Conservation (phyloP, 2,888 invertebrate genomes). For the Rhagophthalmus giganteus region DNA sequence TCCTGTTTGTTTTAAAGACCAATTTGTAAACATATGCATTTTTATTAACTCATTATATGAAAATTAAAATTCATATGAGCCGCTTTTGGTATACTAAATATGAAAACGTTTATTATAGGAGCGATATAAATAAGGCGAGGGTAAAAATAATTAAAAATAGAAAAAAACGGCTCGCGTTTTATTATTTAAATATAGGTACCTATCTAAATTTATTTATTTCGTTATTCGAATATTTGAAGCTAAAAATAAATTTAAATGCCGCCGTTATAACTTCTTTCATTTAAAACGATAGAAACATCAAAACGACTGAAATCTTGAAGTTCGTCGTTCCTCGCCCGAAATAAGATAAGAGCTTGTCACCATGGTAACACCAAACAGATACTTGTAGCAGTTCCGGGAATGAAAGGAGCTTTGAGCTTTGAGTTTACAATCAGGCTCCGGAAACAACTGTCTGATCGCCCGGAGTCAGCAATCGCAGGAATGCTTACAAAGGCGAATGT, state of each 20-base stretch:
- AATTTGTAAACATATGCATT: conserved; percentile 45
- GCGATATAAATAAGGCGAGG: conserved; percentile 18
- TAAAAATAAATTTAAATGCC: neutral
- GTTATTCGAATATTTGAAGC: neutral
- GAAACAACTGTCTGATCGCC: conserved; percentile 49
- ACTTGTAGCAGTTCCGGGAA: conserved; percentile 40
- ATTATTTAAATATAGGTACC: neutral
- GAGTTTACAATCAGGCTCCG: conserved; percentile 51
- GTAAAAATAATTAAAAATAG: conserved; percentile 17
- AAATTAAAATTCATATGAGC: conserved; percentile 24
- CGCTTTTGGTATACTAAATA: conserved; percentile 8
- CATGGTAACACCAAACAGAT: conserved; percentile 43
- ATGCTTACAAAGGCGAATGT: conserved; percentile 41
- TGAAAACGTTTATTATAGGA: conserved; percentile 14
- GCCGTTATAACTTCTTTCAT: too few relatives aligned
- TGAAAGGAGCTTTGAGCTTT: conserved; percentile 34
- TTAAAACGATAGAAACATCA: conserved; percentile 7
- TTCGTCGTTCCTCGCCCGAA: conserved; percentile 11
- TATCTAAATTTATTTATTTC: neutral
- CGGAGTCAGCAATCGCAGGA: conserved; percentile 49
- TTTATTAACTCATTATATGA: conserved; percentile 47
- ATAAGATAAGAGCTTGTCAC: conserved; percentile 29
- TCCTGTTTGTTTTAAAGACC: conserved; percentile 45
- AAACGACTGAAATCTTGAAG: conserved; percentile 14
- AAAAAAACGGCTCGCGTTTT: neutral